A percentile compares a stretch with the other conserved stretches of the same genome.
phyloP scores from a whole-genome alignment of 2,113 vertebrate species.

The Antechinus flavipes region DNA sequence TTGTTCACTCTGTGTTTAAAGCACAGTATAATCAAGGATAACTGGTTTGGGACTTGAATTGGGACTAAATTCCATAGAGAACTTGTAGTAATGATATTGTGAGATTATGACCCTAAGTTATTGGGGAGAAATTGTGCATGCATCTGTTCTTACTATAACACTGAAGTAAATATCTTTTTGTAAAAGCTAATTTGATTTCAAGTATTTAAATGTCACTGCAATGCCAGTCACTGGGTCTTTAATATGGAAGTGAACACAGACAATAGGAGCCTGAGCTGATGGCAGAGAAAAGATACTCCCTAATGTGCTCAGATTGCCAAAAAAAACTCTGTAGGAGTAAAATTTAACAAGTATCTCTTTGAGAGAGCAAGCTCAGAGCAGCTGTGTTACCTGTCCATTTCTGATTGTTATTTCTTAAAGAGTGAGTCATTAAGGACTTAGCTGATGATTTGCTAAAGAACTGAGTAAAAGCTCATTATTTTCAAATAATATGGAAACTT shows the following conservation, averaged over 20 bases:
- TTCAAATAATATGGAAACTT: background rate
- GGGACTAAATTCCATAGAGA: background rate
- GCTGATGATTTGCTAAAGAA: background rate
- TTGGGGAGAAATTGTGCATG: background rate
- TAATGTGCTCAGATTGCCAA: background rate
- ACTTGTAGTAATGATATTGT: background rate
- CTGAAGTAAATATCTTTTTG: background rate
- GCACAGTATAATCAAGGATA: background rate
- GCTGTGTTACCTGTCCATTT: background rate
- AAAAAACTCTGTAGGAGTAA: background rate
- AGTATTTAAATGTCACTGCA: background rate
- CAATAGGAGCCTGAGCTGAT: background rate
- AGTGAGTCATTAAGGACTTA: background rate
- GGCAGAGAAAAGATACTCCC: background rate
- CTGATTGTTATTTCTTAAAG: background rate
- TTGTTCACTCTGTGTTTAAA: background rate
- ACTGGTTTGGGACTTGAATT: background rate
- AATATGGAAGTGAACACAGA: background rate
- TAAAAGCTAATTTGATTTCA: background rate
- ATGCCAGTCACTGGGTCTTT: background rate
- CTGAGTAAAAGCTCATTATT: background rate
- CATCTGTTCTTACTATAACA: background rate
- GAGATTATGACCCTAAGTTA: background rate
- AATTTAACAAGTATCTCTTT: background rate
- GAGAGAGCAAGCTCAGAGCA: background rate